A percentile compares a stretch with the other conserved stretches of the same genome.
These are phyloP conservation scores for Drosophila cognata DNA, from an alignment of 2,888 invertebrate genomes.

Conservation along the genomic window DNA sequence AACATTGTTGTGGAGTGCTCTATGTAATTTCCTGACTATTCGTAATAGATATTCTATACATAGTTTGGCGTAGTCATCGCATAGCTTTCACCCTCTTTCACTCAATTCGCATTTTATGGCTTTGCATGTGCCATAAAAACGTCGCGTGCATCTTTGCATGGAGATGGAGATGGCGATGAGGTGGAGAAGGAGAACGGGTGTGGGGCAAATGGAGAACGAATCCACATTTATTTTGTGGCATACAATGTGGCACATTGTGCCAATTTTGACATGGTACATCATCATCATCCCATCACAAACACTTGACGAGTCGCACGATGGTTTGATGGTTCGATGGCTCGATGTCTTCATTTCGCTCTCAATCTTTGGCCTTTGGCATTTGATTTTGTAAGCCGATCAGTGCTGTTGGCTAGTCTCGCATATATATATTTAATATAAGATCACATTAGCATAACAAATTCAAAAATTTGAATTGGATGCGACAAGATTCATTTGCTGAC, in stretches of 20 bases:
- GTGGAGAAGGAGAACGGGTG: neutral
- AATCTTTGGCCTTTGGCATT: constrained; percentile 25
- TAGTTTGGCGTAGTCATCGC: constrained; percentile 56
- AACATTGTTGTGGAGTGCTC: constrained; percentile 41
- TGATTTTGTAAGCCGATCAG: constrained; percentile 25
- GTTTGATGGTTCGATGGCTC: neutral
- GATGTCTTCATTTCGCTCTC: constrained; percentile 32
- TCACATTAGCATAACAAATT: constrained; percentile 52
- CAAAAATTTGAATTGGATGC: constrained; percentile 14
- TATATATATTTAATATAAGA: constrained; percentile 32
- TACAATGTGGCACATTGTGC: constrained; percentile 58
- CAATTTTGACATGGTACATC: constrained; percentile 23
- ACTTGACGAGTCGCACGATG: neutral
- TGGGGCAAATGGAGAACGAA: neutral
- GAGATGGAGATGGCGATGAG: neutral
- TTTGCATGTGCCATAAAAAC: constrained; percentile 61
- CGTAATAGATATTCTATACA: constrained; percentile 59
- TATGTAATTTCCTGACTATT: constrained; percentile 42
- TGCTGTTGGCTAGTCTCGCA: constrained; percentile 41
- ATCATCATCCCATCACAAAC: neutral
- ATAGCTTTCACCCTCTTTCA: constrained; percentile 30
- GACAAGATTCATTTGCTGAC: constrained; percentile 35
- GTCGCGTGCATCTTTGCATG: constrained; percentile 61
- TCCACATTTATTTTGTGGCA: constrained; percentile 14
- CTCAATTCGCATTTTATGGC: constrained; percentile 48